Evolutionary conservation across 2,797 vertebrate species (phyloP), one percentile per base, ranked within the genome.

Genomic region (Centroberyx gerrardi): DNA sequence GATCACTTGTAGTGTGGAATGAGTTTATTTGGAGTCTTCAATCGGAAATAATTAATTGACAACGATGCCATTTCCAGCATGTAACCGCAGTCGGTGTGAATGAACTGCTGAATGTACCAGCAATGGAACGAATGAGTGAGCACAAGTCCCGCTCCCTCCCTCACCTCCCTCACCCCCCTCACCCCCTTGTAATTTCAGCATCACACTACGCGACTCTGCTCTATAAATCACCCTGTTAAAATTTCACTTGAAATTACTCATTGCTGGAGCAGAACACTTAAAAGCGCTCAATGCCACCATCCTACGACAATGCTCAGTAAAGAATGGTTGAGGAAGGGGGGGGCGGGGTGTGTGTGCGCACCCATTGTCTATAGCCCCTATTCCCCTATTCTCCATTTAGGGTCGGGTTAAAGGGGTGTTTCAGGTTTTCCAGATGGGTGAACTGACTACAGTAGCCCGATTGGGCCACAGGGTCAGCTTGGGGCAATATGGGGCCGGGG

Each of bases 361-460:
- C 13, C 71, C 38, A 72, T 90, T 86, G 80, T 88, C 60, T 44
- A 0, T 4, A 6, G 65, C 17, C 61, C 69, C 61, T 15, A 65
- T 68, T 56, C 60, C 18, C 3, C 68, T 48, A 0, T 0, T 48
- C 77, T 44, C 69, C 61, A 22, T 60, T 81, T 18, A 54, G 83
- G 78, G 81, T 84, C 3, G 72, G 67, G 72, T 80, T 84, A 86
- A 76, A 78, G 62, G 22, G 78, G 72, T 76, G 71, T 80, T 83
- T 78, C 42, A 72, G 72, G 59, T 79, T 78, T 83, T 88, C 90
- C 91, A 91, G 85, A 90, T 93, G 92, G 88, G 60, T 87, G 58
- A 74, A 80, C 22, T 22, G 22, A 22, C 85, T 88, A 84, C 90
- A 82, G 92, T 88, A 90, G 78, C 76, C 49, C 38, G 72, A 68